Base-by-base conservation (phyloP, 2,113 vertebrate species). In the Petrocephalus zakoni region DNA sequence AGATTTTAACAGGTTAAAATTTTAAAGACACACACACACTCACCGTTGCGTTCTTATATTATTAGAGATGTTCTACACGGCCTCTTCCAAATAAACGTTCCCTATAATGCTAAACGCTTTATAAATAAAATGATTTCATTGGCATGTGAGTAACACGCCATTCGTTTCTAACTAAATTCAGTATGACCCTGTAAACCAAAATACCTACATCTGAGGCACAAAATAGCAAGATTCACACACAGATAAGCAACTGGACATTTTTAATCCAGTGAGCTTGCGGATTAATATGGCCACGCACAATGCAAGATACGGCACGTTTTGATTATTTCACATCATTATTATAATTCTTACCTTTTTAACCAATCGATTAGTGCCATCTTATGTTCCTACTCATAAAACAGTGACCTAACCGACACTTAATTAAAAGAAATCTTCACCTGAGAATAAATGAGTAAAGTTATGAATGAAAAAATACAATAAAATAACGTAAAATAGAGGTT, bases 371-470 rank as follows among this genome's bases (percentile, higher is more conserved):
- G 34, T 78, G 34, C 34, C 34, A 34, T 42, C 72, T 78, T 15
- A 25, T 53, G 49, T 49, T 11, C 25, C 9, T 53, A 53, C 61
- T 29, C 25, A 87, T 86, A 19, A n/a, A 87, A 85, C 51, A 29
- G 46, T 49, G 22, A 61, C 58, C 22, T 87, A 22, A 4, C 2
- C 46, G 42, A 49, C 17, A 25, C 22, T 87, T 64, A 22, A 49
- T 61, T 47, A 7, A 61, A 47, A 13, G 46, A 87, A 87, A 58
- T 55, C 85, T 34, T 86, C 15, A 58, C 2, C 19, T 55, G 85
- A 34, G 15, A 86, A 53, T 46, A 56, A 87, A 86, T 53, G 15
- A 86, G 5, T 53, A 86, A 86, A 86, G 72, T 78, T 37, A 78
- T 78, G 17, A 19, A 78, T 78, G 17, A 64, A 64, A 42, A 49